Base-by-base conservation (phyloP, 2,888 invertebrate genomes). In the Selenia dentaria region DNA sequence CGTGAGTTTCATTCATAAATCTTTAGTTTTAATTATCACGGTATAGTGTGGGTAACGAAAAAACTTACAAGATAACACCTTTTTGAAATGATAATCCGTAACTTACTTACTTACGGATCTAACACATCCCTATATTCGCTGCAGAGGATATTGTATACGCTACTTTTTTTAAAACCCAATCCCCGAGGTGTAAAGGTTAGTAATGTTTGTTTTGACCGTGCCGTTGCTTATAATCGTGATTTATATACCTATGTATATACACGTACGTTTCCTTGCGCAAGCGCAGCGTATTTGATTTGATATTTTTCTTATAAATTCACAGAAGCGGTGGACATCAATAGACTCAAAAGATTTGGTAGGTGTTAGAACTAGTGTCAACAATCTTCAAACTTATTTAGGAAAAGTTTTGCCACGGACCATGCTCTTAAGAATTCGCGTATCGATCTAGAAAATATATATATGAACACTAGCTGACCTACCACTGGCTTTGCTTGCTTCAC, bases 121-220 rank as follows among this genome's bases (percentile, higher is more conserved):
- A 24, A 11, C 50, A 22, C 57, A 50, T 49, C 56, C 14, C 56
- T 59, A 52, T 40, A 43, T 41, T 43, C 48, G 38, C 29, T 37
- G 40, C 38, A 41, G 34, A 31, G 49, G 34, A 43, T 56, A 62
- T 67, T 70, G 70, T 67, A 42, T 54, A 69, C 58, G 66, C 67
- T 74, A 68, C 79, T 69, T 69, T 74, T 70, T 33, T 64, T 59
- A 54, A 67, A 60, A 46, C 53, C 37, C 50, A 33, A 44, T 48
- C 45, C 40, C 27, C 42, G 62, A 68, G 64, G 71, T 71, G 69
- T 67, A 68, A 70, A 74, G 67, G 70, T 71, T 73, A 67, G 61
- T 57, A 14, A 14, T 74, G 56, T 74, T 74, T 73, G 66, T 56
- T 70, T 67, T 64, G 51, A 26, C 57, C 53, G 44, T 62, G 59